Evolutionary conservation across 2,888 invertebrate species (phyloP).

Genomic region (Leucophenga montana): DNA sequence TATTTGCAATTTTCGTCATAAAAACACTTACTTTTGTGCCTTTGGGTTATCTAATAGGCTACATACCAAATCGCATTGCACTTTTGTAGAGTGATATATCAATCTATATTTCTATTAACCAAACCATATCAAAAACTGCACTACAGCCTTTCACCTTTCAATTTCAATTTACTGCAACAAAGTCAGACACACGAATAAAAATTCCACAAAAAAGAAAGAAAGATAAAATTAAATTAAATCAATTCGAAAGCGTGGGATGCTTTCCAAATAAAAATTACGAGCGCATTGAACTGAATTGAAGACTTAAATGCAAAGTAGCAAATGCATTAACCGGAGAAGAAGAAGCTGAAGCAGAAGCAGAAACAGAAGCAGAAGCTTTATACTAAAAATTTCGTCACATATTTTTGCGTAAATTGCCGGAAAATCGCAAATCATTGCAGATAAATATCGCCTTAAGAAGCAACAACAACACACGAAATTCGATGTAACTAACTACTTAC

Average conservation of each 20-base stretch:
- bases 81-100: too few species aligned
- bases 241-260: conserved; percentile 64
- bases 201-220: conserved; percentile 39
- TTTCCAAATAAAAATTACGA: conserved; percentile 49
- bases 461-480: conserved; percentile 16
- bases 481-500: conserved; percentile 59
- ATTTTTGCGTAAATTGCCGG: conserved; percentile 68
- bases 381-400: conserved; percentile 63
- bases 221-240: conserved; percentile 22
- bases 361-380: background rate
- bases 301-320: background rate
- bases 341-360: too few species aligned
- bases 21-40: too few species aligned
- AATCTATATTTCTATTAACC: too few species aligned
- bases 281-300: background rate
- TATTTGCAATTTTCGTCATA: too few species aligned
- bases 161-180: conserved; percentile 65
- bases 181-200: too few species aligned
- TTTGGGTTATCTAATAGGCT: too few species aligned
- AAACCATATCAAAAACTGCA: too few species aligned
- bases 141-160: conserved; percentile 60
- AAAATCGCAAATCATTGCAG: conserved; percentile 67
- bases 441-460: conserved; percentile 65
- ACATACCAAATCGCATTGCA: too few species aligned
- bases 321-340: too few species aligned